These are phyloP conservation scores for Tinea semifulvella DNA, from an alignment of 2,888 invertebrate species.

Conservation along the genomic window DNA sequence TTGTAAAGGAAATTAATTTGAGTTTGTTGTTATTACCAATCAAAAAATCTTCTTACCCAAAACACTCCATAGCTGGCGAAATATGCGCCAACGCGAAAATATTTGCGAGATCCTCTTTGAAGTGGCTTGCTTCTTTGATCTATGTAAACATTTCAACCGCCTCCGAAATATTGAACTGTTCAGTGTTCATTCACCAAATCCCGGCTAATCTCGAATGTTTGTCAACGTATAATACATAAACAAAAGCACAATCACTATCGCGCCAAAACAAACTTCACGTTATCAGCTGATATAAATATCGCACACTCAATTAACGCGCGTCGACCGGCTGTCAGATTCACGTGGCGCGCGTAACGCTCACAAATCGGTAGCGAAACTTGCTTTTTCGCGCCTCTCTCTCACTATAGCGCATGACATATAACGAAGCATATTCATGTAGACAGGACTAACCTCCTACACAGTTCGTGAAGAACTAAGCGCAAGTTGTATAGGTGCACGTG, in stretches of 20 bases:
- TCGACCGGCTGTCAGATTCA: constrained; percentile 53
- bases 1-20: constrained; percentile 25
- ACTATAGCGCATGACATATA: constrained; percentile 48
- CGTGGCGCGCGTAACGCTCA: constrained; percentile 40
- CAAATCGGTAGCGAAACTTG: constrained; percentile 30
- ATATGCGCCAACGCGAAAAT: constrained; percentile 26
- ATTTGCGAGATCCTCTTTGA: constrained; percentile 12
- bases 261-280: constrained; percentile 28
- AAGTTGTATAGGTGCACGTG: constrained; percentile 63
- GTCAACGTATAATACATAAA: constrained; percentile 28
- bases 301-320: constrained; percentile 13
- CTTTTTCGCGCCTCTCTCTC: constrained; percentile 44
- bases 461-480: constrained; percentile 64
- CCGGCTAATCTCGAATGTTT: constrained; percentile 15
- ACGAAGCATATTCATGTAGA: constrained; percentile 52
- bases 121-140: constrained; percentile 28
- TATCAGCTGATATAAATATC: constrained; percentile 14
- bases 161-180: constrained; percentile 22
- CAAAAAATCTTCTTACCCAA: constrained; percentile 47
- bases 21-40: constrained; percentile 28
- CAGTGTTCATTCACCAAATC: constrained; percentile 31
- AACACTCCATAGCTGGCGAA: constrained; percentile 41
- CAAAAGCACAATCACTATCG: constrained; percentile 39
- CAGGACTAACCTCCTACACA: constrained; percentile 63
- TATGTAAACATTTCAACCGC: constrained; percentile 35